Conservation (phyloP, 2,113 vertebrate species). For the Cheirogaleus medius region DNA sequence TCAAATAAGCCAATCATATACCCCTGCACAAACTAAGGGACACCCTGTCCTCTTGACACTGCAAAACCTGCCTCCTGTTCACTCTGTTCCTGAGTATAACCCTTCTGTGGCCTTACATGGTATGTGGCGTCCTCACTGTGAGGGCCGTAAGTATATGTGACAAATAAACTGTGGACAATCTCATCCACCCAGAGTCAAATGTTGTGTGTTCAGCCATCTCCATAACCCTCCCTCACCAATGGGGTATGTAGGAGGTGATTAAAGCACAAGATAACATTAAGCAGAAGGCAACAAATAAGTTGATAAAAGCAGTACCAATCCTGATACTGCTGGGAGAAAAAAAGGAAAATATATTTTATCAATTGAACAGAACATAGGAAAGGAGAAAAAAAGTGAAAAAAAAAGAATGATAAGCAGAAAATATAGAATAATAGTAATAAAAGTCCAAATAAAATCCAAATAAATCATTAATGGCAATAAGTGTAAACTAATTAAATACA, state of each 20-base stretch:
- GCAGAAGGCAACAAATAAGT: neutral
- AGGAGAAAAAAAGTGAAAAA: neutral
- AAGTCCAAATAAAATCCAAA: neutral
- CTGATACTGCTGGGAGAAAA: neutral
- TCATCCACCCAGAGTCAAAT: neutral
- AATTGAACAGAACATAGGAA: neutral
- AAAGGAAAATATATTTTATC: neutral
- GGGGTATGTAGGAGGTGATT: neutral
- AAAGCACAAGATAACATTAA: neutral
- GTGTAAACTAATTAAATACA: neutral
- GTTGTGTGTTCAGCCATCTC: fast-evolving
- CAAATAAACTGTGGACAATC: neutral
- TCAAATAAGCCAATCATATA: neutral
- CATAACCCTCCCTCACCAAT: neutral
- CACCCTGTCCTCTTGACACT: neutral
- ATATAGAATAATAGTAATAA: neutral
- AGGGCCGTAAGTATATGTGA: neutral
- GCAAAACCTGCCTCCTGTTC: neutral
- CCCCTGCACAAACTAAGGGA: neutral
- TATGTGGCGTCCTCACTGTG: neutral
- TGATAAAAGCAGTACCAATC: neutral
- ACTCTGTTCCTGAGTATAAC: neutral
- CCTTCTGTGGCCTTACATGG: neutral
- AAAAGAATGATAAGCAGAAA: neutral
- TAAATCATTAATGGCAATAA: neutral